These are phyloP conservation scores for Gambusia affinis DNA, from an alignment of 2,113 vertebrate genomes.

Conservation along the genomic window DNA sequence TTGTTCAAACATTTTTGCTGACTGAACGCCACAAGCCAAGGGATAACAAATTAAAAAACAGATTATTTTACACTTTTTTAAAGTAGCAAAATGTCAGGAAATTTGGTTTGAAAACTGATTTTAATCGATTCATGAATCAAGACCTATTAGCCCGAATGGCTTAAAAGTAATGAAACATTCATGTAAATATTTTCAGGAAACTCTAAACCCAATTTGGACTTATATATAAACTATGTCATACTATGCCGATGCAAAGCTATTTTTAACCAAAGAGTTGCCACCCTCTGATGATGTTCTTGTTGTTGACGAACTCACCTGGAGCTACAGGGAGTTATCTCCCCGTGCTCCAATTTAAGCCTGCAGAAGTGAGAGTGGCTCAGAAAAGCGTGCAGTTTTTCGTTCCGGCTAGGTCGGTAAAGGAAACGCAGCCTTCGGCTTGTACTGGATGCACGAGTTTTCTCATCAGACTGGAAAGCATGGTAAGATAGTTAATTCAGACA, in stretches of 20 bases:
- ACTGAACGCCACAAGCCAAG: neutral
- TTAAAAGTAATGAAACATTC: neutral
- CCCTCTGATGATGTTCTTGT: conserved; percentile 61
- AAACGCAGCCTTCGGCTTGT: conserved; percentile 65
- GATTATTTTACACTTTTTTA: neutral
- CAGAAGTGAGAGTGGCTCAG: conserved; percentile 49
- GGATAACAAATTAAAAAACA: neutral
- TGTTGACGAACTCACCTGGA: conserved; percentile 65
- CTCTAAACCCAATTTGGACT: conserved; percentile 4
- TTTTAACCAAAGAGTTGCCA: conserved; percentile 44
- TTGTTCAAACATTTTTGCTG: neutral
- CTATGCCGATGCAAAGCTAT: conserved; percentile 30
- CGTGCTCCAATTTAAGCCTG: conserved; percentile 62
- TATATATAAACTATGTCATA: conserved; percentile 14
- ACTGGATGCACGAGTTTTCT: conserved; percentile 52
- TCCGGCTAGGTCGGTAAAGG: conserved; percentile 52
- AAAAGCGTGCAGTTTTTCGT: conserved; percentile 55
- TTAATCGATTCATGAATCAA: neutral
- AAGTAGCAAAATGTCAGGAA: neutral
- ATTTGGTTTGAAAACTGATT: neutral
- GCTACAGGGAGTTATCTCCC: conserved; percentile 56
- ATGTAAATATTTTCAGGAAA: conserved; percentile 10
- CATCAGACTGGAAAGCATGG: conserved; percentile 59
- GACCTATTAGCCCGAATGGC: neutral
- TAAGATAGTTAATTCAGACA: conserved; percentile 41